phyloP scores from a whole-genome alignment of 1,140 invertebrate genomes.

The Pogonomyrmex barbatus region DNA sequence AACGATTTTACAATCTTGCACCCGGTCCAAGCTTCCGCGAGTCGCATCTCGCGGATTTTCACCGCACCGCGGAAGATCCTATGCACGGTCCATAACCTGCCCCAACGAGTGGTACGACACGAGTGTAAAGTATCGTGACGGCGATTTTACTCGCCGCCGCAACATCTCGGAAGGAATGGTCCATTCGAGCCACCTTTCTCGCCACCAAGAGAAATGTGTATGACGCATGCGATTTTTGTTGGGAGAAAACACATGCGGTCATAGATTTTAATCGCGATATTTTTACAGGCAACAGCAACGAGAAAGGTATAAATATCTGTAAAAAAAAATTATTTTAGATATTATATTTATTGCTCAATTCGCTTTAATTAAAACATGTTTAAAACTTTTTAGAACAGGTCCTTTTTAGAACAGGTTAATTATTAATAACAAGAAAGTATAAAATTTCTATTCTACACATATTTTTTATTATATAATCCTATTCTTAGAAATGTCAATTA shows the following conservation, averaged over 20 bases:
- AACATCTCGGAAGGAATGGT: slow-evolving; percentile 17
- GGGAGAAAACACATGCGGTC: neutral
- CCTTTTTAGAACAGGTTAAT: neutral
- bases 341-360: neutral
- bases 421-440: too few relatives aligned
- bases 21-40: slow-evolving; percentile 50
- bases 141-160: slow-evolving; percentile 23
- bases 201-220: neutral
- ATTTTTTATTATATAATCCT: neutral
- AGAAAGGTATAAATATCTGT: neutral
- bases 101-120: slow-evolving; percentile 30
- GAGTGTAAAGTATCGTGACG: slow-evolving; percentile 35
- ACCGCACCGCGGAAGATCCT: slow-evolving; percentile 41
- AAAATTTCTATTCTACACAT: too few relatives aligned
- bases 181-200: slow-evolving; percentile 8
- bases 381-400: neutral
- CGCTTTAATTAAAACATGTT: neutral
- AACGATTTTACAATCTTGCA: slow-evolving; percentile 60
- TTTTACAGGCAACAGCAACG: neutral
- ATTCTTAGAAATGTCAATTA: slow-evolving; percentile 8
- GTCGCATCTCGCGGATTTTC: slow-evolving; percentile 46
- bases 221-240: slow-evolving; percentile 6
- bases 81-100: slow-evolving; percentile 31
- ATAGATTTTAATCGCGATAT: neutral
- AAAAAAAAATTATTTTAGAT: neutral